Conservation (phyloP, 2,113 vertebrate genomes). For the Actenoides lindsayi region DNA sequence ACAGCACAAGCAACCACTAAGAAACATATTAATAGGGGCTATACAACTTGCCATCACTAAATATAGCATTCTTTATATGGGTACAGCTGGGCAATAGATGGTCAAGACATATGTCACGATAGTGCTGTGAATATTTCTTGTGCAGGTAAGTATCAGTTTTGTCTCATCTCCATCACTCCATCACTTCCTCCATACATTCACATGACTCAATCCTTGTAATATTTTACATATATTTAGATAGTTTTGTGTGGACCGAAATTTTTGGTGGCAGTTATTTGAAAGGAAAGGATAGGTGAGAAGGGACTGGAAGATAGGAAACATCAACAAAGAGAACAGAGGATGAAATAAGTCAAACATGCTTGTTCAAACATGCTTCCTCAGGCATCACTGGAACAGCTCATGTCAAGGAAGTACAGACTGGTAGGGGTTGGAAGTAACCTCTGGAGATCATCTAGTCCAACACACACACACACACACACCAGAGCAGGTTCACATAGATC, state of each 20-base stretch:
- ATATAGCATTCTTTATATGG: background rate
- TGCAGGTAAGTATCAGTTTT: background rate
- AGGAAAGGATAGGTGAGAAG: background rate
- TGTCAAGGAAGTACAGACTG: background rate
- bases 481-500: too few relatives aligned
- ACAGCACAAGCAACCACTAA: background rate
- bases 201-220: background rate
- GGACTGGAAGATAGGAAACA: background rate
- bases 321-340: background rate
- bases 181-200: background rate
- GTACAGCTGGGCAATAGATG: background rate
- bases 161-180: background rate
- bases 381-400: background rate
- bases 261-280: background rate
- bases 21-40: background rate
- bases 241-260: background rate
- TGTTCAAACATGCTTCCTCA: background rate
- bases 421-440: too few relatives aligned
- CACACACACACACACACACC: too few relatives aligned
- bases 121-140: background rate
- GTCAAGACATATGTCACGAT: background rate
- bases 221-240: background rate
- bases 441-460: too few relatives aligned
- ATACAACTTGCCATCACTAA: background rate
- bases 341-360: background rate